Evolutionary conservation across 2,113 vertebrate genomes (phyloP), one percentile per base, ranked within the genome.

Genomic region (Gopherus evgoodei): DNA sequence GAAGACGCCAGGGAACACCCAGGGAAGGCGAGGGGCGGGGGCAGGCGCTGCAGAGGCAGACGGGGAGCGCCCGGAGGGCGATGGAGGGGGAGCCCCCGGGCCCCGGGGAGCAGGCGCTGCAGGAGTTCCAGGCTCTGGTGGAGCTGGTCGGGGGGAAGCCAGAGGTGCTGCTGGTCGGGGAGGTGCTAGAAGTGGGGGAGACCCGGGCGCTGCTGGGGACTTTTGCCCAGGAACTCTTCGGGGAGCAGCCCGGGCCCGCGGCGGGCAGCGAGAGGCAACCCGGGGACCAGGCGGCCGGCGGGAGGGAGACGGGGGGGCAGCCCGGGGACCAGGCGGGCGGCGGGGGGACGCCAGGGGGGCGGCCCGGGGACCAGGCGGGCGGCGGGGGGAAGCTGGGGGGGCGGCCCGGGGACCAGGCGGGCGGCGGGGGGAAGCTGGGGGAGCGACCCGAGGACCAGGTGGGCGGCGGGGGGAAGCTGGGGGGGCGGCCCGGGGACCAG

Each of bases 141-240:
- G 97, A 97, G 91, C 95, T 96, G 57, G 97, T 78, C 11, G 98
- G 98, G 19, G 97, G 98, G 3, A 95, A 96, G 86, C 92, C 76
- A 83, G 94, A 92, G 65, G 95, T 98, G 95, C 95, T 98, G 85
- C 94, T 98, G 95, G 98, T 97, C 92, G 97, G 96, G 62, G 98
- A 98, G 92, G 96, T 95, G 93, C 96, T 81, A 78, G 96, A 96
- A 78, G 97, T 96, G 6, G 96, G 94, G 75, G 90, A 81, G 89
- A 95, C 88, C 80, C 96, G 93, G 21, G 83, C 93, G 31, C 92
- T 95, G 52, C 90, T 98, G 94, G 93, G 86, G 79, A 92, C 92
- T 94, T 98, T 98, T 94, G 97, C 96, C 62, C 91, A 84, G 8
- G 97, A 96, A 1, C 49, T 98, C 62, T 95, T 98, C 89, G 97